phyloP scores from a whole-genome alignment of 2,888 invertebrate species.

The Philopedon plagiatum region DNA sequence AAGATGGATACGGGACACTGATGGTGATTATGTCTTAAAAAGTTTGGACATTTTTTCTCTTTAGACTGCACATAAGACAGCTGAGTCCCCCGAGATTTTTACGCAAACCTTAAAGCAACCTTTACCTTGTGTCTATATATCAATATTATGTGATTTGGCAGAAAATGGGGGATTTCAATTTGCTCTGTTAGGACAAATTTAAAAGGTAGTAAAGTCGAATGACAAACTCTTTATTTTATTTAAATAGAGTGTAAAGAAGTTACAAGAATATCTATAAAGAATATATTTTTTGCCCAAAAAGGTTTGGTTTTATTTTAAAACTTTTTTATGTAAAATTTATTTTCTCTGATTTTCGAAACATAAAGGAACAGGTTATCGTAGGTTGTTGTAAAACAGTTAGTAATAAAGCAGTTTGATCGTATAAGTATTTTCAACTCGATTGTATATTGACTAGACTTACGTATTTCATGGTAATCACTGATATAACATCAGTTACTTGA shows the following conservation, averaged over 20 bases:
- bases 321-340: too few species aligned
- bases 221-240: not conserved
- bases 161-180: slow-evolving; percentile 8
- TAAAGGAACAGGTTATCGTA: too few species aligned
- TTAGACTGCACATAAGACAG: slow-evolving; percentile 29
- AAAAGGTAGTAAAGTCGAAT: not conserved
- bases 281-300: too few species aligned
- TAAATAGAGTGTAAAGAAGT: not conserved
- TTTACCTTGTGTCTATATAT: slow-evolving; percentile 19
- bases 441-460: too few species aligned
- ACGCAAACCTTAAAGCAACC: slow-evolving; percentile 14
- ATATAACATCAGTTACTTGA: too few species aligned
- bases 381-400: too few species aligned
- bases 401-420: too few species aligned
- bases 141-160: slow-evolving; percentile 18
- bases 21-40: slow-evolving; percentile 34
- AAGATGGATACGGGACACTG: slow-evolving; percentile 34
- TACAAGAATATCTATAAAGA: too few species aligned
- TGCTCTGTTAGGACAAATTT: slow-evolving; percentile 2
- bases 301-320: too few species aligned
- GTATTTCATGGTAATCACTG: too few species aligned
- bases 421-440: too few species aligned
- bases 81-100: slow-evolving; percentile 19
- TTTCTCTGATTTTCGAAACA: too few species aligned
- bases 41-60: slow-evolving; percentile 23